Base-by-base conservation (phyloP, 2,113 vertebrate species). In the Gobiocypris rarus region DNA sequence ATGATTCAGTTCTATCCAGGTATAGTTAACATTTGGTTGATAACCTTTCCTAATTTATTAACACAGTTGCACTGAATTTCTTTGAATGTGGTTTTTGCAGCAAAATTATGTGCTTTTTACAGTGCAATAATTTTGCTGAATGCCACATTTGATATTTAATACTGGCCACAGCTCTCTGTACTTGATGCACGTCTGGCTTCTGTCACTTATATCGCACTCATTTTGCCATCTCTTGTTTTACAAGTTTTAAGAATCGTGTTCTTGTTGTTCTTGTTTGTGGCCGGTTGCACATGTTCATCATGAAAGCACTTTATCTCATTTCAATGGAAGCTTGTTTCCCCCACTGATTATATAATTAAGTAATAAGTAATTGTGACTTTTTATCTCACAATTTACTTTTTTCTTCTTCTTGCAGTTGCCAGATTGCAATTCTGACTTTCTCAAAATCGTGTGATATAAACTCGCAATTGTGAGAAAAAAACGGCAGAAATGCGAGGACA, bases 221-320 rank as follows among this genome's bases (percentile, higher is more conserved):
- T n/a, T n/a, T n/a, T n/a, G n/a, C n/a, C n/a, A n/a, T n/a, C n/a
- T n/a, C n/a, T n/a, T n/a, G n/a, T n/a, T 8, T 65, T 17, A 15
- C 28, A 65, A 34, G 28, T 34, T 34, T 13, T 1, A 61, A 1
- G 4, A 13, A 26, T 26, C 9, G 61, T 9, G 34, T 65, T 65
- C 26, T 31, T 15, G 10, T 34, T 34, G 4, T 34, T 31, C 31
- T 31, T 34, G 34, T 6, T 38, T 38, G 38, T 38, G 38, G 38
- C 38, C 1, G 38, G 38, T 38, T 38, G 38, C 38, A 7, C 5
- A 38, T 38, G 38, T 19, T 67, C 3, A 24, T 24, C 19, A 22
- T 48, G 11, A 48, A 94, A 95, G 96, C 96, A 97, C 96, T 97
- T 97, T 96, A 96, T 93, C 90, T 91, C 89, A 7, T 38, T 38